phyloP scores from a whole-genome alignment of 2,797 vertebrate species.

The Hafferia zeledoni region DNA sequence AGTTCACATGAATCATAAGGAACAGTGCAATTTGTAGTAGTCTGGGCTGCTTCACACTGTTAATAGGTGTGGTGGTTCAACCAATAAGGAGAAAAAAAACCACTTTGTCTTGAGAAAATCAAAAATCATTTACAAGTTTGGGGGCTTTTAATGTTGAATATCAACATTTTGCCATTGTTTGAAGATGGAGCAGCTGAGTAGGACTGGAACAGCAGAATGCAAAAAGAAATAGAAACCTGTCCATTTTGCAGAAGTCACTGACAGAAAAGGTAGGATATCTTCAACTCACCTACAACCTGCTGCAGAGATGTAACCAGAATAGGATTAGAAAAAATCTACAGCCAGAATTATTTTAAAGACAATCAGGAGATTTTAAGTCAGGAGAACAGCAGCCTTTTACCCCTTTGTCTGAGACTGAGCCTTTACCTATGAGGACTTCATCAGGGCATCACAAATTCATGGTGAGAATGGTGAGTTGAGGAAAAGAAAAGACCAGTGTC shows the following conservation, averaged over 20 bases:
- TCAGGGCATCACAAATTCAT: no score
- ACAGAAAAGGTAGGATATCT: background rate
- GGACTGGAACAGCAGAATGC: background rate
- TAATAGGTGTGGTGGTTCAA: constrained; percentile 21
- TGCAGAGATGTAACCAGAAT: background rate
- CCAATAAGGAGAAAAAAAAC: background rate
- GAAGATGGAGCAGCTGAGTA: background rate
- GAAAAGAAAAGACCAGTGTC: background rate
- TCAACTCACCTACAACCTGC: background rate
- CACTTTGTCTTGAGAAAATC: background rate
- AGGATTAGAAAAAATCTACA: background rate
- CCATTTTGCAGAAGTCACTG: background rate
- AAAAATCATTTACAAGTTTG: background rate
- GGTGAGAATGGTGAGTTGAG: background rate
- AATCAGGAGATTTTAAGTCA: background rate
- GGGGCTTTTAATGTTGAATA: background rate
- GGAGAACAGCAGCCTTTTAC: background rate
- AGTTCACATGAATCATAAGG: constrained; percentile 21
- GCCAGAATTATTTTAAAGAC: background rate
- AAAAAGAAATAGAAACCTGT: background rate
- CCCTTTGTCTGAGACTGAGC: background rate
- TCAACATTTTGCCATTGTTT: background rate
- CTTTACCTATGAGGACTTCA: background rate
- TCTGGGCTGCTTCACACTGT: background rate
- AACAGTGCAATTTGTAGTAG: constrained; percentile 23